Percentiles rank a stretch among this genome's conserved stretches.
These are phyloP conservation scores for Amphiprion ocellaris DNA, from an alignment of 2,113 vertebrate genomes.

Conservation along the genomic window DNA sequence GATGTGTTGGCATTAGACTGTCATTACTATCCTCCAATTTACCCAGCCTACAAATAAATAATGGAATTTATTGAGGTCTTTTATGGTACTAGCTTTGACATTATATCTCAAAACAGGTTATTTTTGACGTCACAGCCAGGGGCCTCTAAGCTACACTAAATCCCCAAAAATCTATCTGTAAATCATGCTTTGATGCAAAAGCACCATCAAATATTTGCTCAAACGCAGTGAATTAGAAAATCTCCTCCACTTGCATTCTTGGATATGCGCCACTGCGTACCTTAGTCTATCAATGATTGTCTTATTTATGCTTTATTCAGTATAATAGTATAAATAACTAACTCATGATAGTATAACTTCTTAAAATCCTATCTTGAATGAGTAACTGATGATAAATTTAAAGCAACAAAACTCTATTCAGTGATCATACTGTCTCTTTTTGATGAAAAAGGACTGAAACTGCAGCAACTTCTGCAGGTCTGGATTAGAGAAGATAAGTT, in stretches of 20 bases:
- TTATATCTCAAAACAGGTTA: not conserved
- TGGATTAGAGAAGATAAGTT: conserved; percentile 5
- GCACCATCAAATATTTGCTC: not conserved
- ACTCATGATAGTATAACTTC: not conserved
- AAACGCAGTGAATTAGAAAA: not conserved
- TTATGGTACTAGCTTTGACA: not conserved
- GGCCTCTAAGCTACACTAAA: not conserved
- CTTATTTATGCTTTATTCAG: not conserved
- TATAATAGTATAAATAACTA: not conserved
- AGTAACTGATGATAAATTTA: not conserved
- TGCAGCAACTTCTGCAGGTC: not conserved
- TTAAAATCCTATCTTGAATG: not conserved
- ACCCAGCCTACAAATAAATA: not conserved
- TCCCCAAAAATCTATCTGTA: conserved; percentile 7
- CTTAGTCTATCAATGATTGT: not conserved
- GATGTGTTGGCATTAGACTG: not conserved
- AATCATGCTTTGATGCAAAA: conserved; percentile 19
- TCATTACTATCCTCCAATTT: not conserved
- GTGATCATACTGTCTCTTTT: not conserved
- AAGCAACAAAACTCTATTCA: not conserved
- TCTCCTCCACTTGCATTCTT: not conserved
- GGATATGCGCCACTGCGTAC: not conserved
- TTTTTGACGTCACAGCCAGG: not conserved
- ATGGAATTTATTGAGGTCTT: conserved; percentile 17
- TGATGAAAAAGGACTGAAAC: not conserved